Conservation (phyloP, 2,797 vertebrate species). For the Squalus acanthias region DNA sequence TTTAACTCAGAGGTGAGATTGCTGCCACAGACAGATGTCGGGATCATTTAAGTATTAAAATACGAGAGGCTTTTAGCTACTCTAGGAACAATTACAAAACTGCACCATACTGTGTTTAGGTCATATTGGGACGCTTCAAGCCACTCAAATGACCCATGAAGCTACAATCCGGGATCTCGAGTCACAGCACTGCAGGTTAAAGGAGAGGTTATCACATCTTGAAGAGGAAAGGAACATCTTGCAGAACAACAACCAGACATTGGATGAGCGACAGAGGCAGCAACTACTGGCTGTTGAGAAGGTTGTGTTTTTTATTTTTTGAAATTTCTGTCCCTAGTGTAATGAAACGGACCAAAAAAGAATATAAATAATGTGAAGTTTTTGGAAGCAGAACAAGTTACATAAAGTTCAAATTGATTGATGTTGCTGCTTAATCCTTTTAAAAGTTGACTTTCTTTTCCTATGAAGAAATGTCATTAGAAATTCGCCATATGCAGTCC, state of each 20-base stretch:
- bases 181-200: conserved; percentile 84
- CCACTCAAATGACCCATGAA: conserved; percentile 94
- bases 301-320: conserved; percentile 54
- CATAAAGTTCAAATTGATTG: not conserved
- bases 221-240: conserved; percentile 85
- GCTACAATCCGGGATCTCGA: conserved; percentile 93
- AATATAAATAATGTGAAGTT: not conserved
- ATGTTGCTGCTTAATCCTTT: not conserved
- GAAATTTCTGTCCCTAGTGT: not conserved
- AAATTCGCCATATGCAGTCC: too few relatives aligned
- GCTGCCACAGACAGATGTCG: not conserved
- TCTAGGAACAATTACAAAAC: not conserved
- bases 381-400: not conserved
- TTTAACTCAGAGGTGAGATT: not conserved
- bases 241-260: conserved; percentile 77
- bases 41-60: not conserved
- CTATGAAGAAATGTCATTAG: not conserved
- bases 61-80: not conserved
- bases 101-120: conserved; percentile 57
- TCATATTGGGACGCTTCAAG: conserved; percentile 96
- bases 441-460: not conserved
- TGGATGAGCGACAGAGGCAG: conserved; percentile 85
- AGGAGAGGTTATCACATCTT: conserved; percentile 81
- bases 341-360: not conserved
- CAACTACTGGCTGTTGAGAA: conserved; percentile 85